Evolutionary conservation across 2,888 invertebrate genomes (phyloP), one percentile per base, ranked within the genome.

Genomic region (Acleris holmiana): DNA sequence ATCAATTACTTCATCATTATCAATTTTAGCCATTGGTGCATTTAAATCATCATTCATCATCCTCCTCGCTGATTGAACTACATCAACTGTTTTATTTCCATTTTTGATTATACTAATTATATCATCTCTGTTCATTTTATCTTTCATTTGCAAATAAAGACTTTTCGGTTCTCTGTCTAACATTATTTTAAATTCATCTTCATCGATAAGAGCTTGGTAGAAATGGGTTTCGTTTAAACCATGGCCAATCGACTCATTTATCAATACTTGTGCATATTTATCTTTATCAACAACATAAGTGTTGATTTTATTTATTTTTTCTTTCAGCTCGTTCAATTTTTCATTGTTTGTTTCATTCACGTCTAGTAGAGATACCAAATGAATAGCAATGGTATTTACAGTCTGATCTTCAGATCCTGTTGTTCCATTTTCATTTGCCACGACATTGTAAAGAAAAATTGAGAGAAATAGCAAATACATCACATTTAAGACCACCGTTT

Each of bases 61-160:
- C 13, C 82, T 82, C 65, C 88, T 79, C 2, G 85, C 87, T 7
- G 84, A 80, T 21, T 76, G 78, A 21, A 77, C 72, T 8, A 85
- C 62, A 3, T 67, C 59, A 7, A 68, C 75, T 0, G 62, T 69
- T n/a, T 71, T 70, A 2, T 73, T 76, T 67, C 62, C 81, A 17
- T 83, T 74, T 15, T 74, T 70, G 19, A 89, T 50, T 50, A 89
- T 80, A 29, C 76, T 74, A 10, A 88, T 40, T 4, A 91, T 75
- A 60, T 91, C 91, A 71, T 91, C 88, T 71, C 91, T 80, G 47
- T 84, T 91, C 80, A 91, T 82, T 61, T 80, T 88, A 57, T 88
- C 82, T 71, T 91, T 91, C 6, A 91, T 68, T 66, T 84, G 84
- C 3, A 89, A 67, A 70, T 87, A 91, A 48, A 91, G 69, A 68